These are phyloP conservation scores for Formica selysi DNA, from an alignment of 1,140 invertebrate species.

Conservation along the genomic window DNA sequence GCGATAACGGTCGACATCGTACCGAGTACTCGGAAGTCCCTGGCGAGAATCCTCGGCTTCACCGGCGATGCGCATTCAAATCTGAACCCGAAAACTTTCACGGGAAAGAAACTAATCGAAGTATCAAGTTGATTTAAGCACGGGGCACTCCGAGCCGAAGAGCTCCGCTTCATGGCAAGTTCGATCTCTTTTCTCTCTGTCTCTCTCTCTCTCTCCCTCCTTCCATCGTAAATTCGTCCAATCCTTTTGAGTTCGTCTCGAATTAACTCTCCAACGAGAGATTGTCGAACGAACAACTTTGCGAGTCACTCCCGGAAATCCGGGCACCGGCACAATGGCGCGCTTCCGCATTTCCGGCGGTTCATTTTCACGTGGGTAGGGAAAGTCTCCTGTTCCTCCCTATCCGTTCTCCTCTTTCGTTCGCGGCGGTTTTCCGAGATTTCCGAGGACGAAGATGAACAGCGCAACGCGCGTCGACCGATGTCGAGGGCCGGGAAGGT, in stretches of 20 bases:
- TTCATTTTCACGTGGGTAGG: constrained; percentile 22
- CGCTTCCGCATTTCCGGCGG: constrained; percentile 46
- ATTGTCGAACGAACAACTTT: constrained; percentile 58
- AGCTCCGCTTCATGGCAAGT: constrained; percentile 17
- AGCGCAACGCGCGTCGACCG: not conserved
- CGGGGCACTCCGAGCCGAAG: not conserved
- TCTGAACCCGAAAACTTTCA: constrained; percentile 30
- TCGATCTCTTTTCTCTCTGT: constrained; percentile 9
- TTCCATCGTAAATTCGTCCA: constrained; percentile 37
- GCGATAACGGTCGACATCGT: not conserved
- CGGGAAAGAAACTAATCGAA: constrained; percentile 54
- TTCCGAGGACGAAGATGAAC: constrained; percentile 52
- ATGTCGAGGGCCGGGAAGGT: constrained; percentile 40
- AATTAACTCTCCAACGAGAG: constrained; percentile 53
- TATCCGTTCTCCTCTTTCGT: not conserved
- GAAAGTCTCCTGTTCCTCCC: not conserved
- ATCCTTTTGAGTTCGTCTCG: constrained; percentile 43
- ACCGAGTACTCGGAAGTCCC: not conserved
- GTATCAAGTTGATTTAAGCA: constrained; percentile 59
- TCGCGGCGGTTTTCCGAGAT: constrained; percentile 32
- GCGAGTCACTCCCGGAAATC: constrained; percentile 2
- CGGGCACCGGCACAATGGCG: constrained; percentile 41
- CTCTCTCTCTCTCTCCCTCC: too few relatives aligned
- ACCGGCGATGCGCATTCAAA: constrained; percentile 27
- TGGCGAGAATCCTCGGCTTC: not conserved